Percentiles rank a stretch among this genome's conserved stretches.
phyloP scores from a whole-genome alignment of 2,797 vertebrate genomes.

The Enteromius argenteus region DNA sequence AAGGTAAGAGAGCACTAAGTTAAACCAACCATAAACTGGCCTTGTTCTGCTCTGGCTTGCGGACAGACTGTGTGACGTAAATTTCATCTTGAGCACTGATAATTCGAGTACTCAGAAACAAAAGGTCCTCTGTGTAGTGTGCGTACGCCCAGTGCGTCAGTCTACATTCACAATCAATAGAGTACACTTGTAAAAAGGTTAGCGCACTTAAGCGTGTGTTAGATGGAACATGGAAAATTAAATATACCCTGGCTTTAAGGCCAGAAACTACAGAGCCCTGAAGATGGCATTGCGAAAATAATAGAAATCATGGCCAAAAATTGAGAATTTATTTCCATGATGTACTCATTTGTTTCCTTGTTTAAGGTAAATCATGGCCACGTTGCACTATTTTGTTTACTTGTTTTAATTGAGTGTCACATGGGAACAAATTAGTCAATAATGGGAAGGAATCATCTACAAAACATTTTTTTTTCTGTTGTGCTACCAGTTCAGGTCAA shows the following conservation, averaged over 20 bases:
- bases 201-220: neutral
- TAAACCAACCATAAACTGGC: neutral
- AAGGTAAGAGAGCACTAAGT: slow-evolving; percentile 70
- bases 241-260: neutral
- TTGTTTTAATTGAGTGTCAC: neutral
- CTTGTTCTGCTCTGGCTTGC: neutral
- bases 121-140: neutral
- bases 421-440: neutral
- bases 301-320: neutral
- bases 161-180: neutral
- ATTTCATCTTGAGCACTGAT: neutral
- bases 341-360: neutral
- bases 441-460: neutral
- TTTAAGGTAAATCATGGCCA: neutral
- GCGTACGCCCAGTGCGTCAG: neutral
- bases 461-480: too few species aligned
- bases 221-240: neutral
- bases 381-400: neutral
- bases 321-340: neutral
- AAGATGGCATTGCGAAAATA: neutral
- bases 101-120: neutral
- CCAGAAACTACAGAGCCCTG: neutral
- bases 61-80: neutral
- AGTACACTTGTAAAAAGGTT: neutral
- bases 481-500: too few species aligned